Evolutionary conservation across 2,797 vertebrate species (phyloP).

Genomic region (Falco concolor): DNA sequence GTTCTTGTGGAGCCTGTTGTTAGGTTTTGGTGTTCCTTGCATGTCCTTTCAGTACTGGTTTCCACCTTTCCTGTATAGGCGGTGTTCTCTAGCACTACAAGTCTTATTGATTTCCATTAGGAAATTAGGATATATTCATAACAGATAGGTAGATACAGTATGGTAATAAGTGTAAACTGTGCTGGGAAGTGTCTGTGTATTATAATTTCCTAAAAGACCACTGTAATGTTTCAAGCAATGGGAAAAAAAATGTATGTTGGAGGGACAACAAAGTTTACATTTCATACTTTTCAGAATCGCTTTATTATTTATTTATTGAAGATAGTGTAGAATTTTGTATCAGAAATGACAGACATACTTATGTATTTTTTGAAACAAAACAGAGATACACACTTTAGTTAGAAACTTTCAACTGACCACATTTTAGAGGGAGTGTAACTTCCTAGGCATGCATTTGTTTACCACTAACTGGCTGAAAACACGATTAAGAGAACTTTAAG

Average conservation of each 20-base stretch:
- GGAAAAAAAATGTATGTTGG: conserved; percentile 39
- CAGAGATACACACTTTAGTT: conserved; percentile 67
- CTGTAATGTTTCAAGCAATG: conserved; percentile 63
- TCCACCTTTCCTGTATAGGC: conserved; percentile 56
- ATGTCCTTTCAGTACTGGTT: conserved; percentile 59
- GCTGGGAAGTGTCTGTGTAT: conserved; percentile 64
- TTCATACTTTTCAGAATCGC: conserved; percentile 78
- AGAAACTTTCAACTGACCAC: conserved; percentile 63
- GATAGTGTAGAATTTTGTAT: conserved; percentile 77
- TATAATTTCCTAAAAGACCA: conserved; percentile 55
- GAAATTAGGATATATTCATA: conserved; percentile 56
- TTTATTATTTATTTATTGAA: conserved; percentile 81
- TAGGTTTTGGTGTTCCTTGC: conserved; percentile 59
- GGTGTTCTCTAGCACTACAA: conserved; percentile 59
- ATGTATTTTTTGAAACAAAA: conserved; percentile 75
- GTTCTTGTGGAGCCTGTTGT: conserved; percentile 48
- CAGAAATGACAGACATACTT: conserved; percentile 72
- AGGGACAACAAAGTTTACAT: conserved; percentile 79
- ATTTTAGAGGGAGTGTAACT: conserved; percentile 50
- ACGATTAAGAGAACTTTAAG: conserved; percentile 49
- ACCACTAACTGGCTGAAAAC: conserved; percentile 64
- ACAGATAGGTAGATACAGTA: conserved; percentile 32
- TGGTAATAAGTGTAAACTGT: conserved; percentile 61
- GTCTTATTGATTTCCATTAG: conserved; percentile 62
- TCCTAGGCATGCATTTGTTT: conserved; percentile 61